Percentiles rank a stretch among this genome's conserved stretches.
Conservation (phyloP, 64 coral and sea anemone genomes). For the Stichodactyla mertensii region DNA sequence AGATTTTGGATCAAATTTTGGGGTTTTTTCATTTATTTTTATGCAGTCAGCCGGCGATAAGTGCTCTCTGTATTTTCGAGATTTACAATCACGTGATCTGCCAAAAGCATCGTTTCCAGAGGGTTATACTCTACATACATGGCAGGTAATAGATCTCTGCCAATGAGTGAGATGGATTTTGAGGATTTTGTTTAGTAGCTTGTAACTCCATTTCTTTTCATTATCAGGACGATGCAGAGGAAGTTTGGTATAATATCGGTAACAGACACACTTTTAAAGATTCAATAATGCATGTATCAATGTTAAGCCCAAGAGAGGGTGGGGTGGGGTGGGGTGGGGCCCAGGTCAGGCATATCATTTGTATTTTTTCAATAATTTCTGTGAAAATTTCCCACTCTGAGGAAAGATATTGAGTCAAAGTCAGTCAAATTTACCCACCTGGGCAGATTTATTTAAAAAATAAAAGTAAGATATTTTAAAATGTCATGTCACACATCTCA, state of each 20-base stretch:
- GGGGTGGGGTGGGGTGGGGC: no score
- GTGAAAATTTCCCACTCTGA: no score
- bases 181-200: background rate
- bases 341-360: no score
- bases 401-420: no score
- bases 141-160: background rate
- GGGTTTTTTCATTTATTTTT: background rate
- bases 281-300: background rate
- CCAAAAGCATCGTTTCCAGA: background rate
- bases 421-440: no score
- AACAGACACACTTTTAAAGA: background rate
- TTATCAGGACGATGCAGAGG: constrained; percentile 31
- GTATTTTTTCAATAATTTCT: no score
- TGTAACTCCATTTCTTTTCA: background rate
- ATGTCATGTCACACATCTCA: no score
- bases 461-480: no score
- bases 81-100: constrained; percentile 16
- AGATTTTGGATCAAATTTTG: background rate
- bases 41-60: background rate
- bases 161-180: no score
- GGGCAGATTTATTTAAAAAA: no score
- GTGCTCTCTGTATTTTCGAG: background rate
- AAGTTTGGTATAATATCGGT: constrained; percentile 43
- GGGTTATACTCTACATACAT: constrained; percentile 8
- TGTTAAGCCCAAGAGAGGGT: no score